Conservation (phyloP, 2,888 invertebrate species). For the Anorthoa munda region DNA sequence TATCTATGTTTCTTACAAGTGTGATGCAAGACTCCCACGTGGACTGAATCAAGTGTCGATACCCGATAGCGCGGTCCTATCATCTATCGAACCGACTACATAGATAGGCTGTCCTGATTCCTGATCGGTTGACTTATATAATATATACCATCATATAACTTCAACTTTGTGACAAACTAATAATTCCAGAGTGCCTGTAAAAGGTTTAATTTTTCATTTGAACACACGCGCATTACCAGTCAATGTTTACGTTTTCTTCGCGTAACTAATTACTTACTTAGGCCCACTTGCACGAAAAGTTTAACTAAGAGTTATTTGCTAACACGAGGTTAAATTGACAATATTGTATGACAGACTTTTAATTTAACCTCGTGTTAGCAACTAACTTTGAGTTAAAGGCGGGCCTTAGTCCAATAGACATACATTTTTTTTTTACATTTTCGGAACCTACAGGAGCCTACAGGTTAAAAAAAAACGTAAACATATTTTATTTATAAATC, state of each 20-base stretch:
- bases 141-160: too few species aligned
- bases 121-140: not conserved
- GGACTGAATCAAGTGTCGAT: conserved; percentile 55
- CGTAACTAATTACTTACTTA: too few species aligned
- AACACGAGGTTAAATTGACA: too few species aligned
- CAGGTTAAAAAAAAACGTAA: not conserved
- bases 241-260: not conserved
- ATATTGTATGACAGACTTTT: too few species aligned
- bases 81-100: conserved; percentile 10
- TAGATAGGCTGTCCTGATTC: conserved; percentile 21
- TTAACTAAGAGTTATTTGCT: too few species aligned
- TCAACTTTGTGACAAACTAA: too few species aligned
- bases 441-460: not conserved
- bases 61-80: conserved; percentile 58
- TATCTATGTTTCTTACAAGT: conserved; percentile 51
- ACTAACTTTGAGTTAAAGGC: too few species aligned
- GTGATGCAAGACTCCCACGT: conserved; percentile 67
- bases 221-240: not conserved
- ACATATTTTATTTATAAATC: not conserved
- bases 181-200: too few species aligned
- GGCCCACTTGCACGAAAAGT: too few species aligned
- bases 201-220: not conserved
- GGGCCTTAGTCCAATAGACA: not conserved
- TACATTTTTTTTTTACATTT: not conserved
- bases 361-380: too few species aligned